A percentile compares a stretch with the other conserved stretches of the same genome.
These are phyloP conservation scores for Cladorhizidae sp. DNA, from an alignment of 37 sponge, comb jelly and placozoan species.

Conservation along the genomic window DNA sequence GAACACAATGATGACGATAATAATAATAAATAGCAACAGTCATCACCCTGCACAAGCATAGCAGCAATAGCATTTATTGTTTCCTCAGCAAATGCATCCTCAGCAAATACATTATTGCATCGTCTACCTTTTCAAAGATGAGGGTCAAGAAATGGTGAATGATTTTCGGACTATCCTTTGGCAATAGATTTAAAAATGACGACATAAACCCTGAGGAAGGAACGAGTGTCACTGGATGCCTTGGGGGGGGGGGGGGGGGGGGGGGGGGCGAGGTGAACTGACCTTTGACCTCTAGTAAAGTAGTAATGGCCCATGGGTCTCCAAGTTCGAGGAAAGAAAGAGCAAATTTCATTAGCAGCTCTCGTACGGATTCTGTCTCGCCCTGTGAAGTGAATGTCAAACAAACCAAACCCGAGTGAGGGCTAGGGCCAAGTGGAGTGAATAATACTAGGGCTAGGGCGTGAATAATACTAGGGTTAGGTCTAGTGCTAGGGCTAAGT, in stretches of 20 bases:
- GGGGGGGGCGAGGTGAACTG: not conserved
- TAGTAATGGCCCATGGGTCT: conserved; percentile 26
- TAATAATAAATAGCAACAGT: too few species aligned
- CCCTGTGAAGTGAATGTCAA: conserved; percentile 7
- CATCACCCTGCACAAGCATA: too few species aligned
- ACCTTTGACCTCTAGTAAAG: conserved; percentile 60
- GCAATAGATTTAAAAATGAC: conserved; percentile 48
- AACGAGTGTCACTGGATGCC: not conserved
- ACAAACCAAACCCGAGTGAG: not conserved
- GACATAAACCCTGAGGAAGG: conserved; percentile 49
- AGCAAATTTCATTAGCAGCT: conserved; percentile 67
- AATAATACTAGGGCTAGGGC: not conserved
- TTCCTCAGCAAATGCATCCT: too few species aligned
- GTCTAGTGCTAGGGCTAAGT: too few species aligned
- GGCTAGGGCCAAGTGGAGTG: not conserved
- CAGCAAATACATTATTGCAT: too few species aligned
- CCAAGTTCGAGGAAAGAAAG: conserved; percentile 71
- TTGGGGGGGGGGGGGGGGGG: too few species aligned
- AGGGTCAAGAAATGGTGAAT: conserved; percentile 41
- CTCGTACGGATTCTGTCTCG: conserved; percentile 31
- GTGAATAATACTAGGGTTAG: too few species aligned
- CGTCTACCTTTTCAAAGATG: conserved; percentile 65
- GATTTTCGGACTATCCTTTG: conserved; percentile 45
- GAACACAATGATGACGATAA: too few species aligned
- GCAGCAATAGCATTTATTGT: too few species aligned